These are phyloP conservation scores for Chrysolina americana DNA, from an alignment of 2,888 invertebrate species.

Conservation along the genomic window DNA sequence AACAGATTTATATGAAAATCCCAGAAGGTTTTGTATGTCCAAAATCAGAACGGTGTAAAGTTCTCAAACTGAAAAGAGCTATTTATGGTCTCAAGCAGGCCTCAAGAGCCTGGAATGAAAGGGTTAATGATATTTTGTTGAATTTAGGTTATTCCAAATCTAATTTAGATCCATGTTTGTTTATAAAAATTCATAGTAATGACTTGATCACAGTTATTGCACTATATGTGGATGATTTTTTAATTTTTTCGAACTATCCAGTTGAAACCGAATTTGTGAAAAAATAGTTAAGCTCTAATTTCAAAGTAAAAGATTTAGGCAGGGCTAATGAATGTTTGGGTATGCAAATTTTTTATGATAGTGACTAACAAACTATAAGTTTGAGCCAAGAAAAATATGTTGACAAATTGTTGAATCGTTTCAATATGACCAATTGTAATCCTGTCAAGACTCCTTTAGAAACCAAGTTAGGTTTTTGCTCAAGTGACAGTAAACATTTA, in stretches of 20 bases:
- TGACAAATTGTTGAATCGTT: not conserved
- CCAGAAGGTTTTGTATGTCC: too few relatives aligned
- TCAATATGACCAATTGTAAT: conserved; percentile 8
- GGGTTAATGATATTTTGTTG: too few relatives aligned
- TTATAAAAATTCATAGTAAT: conserved; percentile 37
- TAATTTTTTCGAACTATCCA: not conserved
- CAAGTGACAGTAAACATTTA: too few relatives aligned
- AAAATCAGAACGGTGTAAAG: too few relatives aligned
- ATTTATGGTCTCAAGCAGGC: conserved; percentile 22
- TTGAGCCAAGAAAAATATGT: conserved; percentile 24
- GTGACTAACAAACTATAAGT: conserved; percentile 2
- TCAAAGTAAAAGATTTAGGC: conserved; percentile 26
- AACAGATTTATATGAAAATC: too few relatives aligned
- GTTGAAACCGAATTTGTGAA: not conserved
- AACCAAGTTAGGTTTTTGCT: too few relatives aligned
- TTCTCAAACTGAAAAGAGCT: not conserved
- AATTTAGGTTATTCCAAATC: too few relatives aligned
- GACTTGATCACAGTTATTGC: not conserved
- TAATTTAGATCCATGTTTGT: conserved; percentile 47
- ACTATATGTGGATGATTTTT: not conserved
- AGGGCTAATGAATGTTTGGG: conserved; percentile 18
- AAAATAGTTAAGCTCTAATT: conserved; percentile 13
- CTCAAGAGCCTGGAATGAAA: too few relatives aligned
- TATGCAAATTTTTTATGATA: not conserved
- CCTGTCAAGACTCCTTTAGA: too few relatives aligned